Base-by-base conservation (phyloP, 2,888 invertebrate genomes). In the Agrotis exclamationis region DNA sequence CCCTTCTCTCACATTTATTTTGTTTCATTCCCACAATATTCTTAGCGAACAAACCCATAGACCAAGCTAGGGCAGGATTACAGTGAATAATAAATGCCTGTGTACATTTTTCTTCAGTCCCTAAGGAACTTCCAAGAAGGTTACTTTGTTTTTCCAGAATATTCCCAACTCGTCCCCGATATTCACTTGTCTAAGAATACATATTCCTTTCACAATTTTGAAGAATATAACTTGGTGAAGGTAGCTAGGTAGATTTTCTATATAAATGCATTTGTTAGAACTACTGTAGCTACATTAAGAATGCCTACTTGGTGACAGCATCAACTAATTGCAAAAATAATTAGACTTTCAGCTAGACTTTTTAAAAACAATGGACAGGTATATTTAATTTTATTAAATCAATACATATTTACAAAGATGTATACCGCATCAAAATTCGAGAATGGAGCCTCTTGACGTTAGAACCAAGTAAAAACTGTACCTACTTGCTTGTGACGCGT, bases 141-240 rank as follows among this genome's bases (percentile, higher is more conserved):
- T 63, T 76, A 53, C 64, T 71, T 79, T 81, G 71, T 77, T 72
- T 72, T 54, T 56, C 54, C 48, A 68, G 62, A 65, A 82, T 65
- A 82, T 76, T 76, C 71, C 57, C 54, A 72, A 77, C 67, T 65
- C 62, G 62, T 81, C 62, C 54, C 66, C 50, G 44, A 54, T 11
- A 71, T 62, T 18, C 64, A 58, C 65, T 63, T 67, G 71, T 64
- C 47, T 68, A 28, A 53, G 47, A 71, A 65, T 50, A 72, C 22
- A 56, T 63, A 63, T 68, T 77, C 56, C 51, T 72, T 76, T 58
- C 22, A 62, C 66, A 67, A 53, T 80, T n/a, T 80, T 63, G 18
- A 39, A 11, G 39, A 11, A 51, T 66, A 33, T 51, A 64, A 60
- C 39, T 70, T 51, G 20, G 47, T 64, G 24, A 45, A 47, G 22